Evolutionary conservation across 2,113 vertebrate species (phyloP).

Genomic region (Martes martes): DNA sequence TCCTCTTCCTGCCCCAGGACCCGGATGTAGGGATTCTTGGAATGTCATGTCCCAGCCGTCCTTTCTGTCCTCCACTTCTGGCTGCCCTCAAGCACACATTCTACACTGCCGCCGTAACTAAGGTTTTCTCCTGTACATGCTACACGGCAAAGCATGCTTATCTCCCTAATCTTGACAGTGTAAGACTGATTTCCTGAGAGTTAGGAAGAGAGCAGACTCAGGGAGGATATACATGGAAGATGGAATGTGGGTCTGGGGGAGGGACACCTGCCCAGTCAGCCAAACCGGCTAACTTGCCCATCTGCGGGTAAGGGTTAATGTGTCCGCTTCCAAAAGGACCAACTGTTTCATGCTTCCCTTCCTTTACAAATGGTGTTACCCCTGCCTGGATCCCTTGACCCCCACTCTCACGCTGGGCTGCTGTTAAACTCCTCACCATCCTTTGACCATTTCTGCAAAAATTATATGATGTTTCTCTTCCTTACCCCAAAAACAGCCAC

Average conservation of each 20-base stretch:
- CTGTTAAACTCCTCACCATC: neutral
- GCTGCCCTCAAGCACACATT: neutral
- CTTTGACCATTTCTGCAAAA: neutral
- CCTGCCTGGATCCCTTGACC: neutral
- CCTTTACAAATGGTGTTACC: no score
- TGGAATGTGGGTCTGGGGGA: neutral
- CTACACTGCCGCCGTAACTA: neutral
- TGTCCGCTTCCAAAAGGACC: neutral
- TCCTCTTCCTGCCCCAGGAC: neutral
- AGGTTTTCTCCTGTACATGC: neutral
- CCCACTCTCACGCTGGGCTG: neutral
- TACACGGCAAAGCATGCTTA: neutral
- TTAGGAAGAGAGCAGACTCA: neutral
- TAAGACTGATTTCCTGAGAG: neutral
- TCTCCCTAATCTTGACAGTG: conserved; percentile 5
- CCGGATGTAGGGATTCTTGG: neutral
- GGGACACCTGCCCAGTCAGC: neutral
- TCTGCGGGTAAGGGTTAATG: neutral
- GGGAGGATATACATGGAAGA: neutral
- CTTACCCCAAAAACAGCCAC: neutral
- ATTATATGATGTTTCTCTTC: neutral
- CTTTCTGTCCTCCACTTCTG: neutral
- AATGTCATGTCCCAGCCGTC: neutral
- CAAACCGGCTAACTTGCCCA: neutral
- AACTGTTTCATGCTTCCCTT: neutral